Base-by-base conservation (phyloP, 1,140 invertebrate genomes). In the Uloborus diversus region DNA sequence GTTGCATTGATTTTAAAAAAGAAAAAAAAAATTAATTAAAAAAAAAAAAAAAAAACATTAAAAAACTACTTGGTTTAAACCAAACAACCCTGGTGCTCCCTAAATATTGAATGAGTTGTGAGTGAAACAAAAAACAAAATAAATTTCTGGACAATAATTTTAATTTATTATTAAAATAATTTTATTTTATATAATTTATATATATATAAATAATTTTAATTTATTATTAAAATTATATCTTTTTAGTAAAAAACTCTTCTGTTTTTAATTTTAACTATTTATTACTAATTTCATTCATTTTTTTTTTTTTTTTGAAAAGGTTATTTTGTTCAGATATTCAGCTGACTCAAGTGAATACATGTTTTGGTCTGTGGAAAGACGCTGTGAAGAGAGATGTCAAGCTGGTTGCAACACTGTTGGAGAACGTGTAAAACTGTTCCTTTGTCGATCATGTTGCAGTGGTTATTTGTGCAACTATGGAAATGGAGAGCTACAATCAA, bases 401-500 rank as follows among this genome's bases (percentile, higher is more conserved):
- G 90, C 93, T 0, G 94, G 93, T 11, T 95, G 94, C 86, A 94
- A 95, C 79, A 90, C 94, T 7, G 51, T 84, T 79, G 85, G 87
- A 0, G 94, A 96, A 85, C 86, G 94, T 28, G 95, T 93, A 0
- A 95, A 95, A 84, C 86, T 96, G 0, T 93, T 93, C 84, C 92
- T 93, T 3, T 95, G 93, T 84, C 94, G 92, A 0, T 91, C 92
- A 0, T 95, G 94, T 84, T 95, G 94, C 85, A 83, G 83, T 32
- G 90, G 91, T 75, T 91, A 91, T n/a, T 89, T 92, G 0, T 95
- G 94, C 86, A 95, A 95, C 85, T 90, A 89, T 56, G 92, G 92
- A 1, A 92, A 89, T 66, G 89, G 20, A 9, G 80, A 61, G 28
- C 13, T 25, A 32, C 56, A 79, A 65, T 20, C n/a, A 20, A 14